phyloP scores from a whole-genome alignment of 2,888 invertebrate species.

The Limnephilus auricula region DNA sequence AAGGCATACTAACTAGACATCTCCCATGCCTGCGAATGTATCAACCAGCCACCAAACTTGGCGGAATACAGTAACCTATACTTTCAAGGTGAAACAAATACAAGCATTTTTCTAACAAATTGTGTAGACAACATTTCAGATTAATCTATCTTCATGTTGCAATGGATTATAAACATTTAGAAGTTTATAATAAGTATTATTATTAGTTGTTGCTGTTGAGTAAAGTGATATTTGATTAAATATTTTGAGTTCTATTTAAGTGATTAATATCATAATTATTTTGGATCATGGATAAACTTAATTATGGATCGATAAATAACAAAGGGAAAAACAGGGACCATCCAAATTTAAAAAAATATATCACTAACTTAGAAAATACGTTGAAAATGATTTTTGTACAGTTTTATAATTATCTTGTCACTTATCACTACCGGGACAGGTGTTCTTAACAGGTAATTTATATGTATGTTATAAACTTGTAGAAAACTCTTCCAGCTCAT shows the following conservation, averaged over 20 bases:
- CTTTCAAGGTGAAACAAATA: not conserved
- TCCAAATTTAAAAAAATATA: conserved; percentile 25
- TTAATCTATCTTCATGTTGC: not conserved
- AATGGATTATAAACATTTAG: not conserved
- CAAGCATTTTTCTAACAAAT: not conserved
- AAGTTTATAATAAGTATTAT: not conserved
- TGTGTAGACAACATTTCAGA: conserved; percentile 2
- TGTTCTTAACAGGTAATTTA: conserved; percentile 1
- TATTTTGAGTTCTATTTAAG: not conserved
- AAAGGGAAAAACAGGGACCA: conserved; percentile 6
- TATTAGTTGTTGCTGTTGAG: not conserved
- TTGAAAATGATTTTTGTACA: conserved; percentile 28
- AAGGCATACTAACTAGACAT: conserved; percentile 15
- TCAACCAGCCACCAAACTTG: not conserved
- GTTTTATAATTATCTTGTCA: conserved; percentile 16
- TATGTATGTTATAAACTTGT: not conserved
- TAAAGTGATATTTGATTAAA: not conserved
- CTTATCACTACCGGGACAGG: conserved; percentile 32
- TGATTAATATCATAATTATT: not conserved
- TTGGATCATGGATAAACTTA: conserved; percentile 6
- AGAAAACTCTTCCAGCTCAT: not conserved
- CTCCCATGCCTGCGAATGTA: not conserved
- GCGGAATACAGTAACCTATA: not conserved
- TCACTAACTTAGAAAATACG: conserved; percentile 18
- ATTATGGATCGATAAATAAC: not conserved